A percentile compares a stretch with the other conserved stretches of the same genome.
phyloP scores from a whole-genome alignment of 2,113 vertebrate species.

The Pao palembangensis region DNA sequence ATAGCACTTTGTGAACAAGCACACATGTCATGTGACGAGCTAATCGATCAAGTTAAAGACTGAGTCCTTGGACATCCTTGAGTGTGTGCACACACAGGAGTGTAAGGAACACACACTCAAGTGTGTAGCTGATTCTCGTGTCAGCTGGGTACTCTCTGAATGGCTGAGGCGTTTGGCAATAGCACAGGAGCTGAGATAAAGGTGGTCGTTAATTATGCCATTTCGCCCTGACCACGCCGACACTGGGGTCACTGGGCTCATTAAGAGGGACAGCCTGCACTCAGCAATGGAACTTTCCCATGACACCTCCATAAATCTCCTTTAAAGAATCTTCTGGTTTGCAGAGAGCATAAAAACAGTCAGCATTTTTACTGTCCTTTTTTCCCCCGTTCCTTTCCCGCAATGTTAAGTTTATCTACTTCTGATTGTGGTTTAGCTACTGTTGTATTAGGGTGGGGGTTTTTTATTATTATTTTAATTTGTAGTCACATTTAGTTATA shows the following conservation, averaged over 20 bases:
- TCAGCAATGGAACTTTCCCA: constrained; percentile 43
- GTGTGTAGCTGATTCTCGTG: constrained; percentile 21
- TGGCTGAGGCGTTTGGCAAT: constrained; percentile 40
- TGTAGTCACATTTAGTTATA: constrained; percentile 8
- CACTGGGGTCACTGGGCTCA: constrained; percentile 40
- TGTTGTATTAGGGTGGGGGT: no score
- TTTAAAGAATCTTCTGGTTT: constrained; percentile 25
- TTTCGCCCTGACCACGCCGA: constrained; percentile 44
- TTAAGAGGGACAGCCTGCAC: constrained; percentile 47
- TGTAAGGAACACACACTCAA: background rate
- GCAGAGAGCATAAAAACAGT: constrained; percentile 21
- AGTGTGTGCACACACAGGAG: background rate
- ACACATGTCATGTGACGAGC: constrained; percentile 35
- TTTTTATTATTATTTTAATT: constrained; percentile 12
- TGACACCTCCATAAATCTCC: constrained; percentile 55
- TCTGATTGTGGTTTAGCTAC: no score
- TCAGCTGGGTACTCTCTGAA: constrained; percentile 20
- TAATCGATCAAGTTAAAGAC: constrained; percentile 42
- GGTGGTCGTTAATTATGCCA: constrained; percentile 44
- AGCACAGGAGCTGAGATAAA: constrained; percentile 41
- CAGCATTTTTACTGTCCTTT: constrained; percentile 6
- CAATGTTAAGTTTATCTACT: background rate
- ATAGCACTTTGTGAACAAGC: constrained; percentile 39
- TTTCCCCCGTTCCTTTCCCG: constrained; percentile 1
- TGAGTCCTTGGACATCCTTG: constrained; percentile 47